Evolutionary conservation across 1,140 invertebrate genomes (phyloP).

Genomic region (Mycetomoellerius zeteki): DNA sequence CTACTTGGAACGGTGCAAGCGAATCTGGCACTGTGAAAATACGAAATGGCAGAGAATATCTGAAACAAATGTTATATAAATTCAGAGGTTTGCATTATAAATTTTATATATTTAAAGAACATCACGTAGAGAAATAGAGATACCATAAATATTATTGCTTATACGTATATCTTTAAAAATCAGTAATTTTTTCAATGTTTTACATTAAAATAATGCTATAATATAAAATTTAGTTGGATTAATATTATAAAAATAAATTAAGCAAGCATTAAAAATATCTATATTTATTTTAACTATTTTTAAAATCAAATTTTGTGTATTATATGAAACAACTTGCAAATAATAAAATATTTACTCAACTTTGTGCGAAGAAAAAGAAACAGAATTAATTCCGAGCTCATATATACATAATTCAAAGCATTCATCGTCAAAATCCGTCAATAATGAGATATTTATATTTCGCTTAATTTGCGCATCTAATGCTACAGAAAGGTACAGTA

Average conservation of each 20-base stretch:
- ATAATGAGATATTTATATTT: background rate
- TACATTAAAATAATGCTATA: background rate
- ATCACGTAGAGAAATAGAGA: background rate
- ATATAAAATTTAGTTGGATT: background rate
- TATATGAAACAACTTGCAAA: background rate
- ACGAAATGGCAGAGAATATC: background rate
- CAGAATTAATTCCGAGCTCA: background rate
- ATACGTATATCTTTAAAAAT: background rate
- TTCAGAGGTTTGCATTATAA: background rate
- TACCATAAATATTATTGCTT: too few species aligned
- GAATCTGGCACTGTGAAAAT: constrained; percentile 4
- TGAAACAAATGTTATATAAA: background rate
- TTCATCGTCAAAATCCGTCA: background rate
- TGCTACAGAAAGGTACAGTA: background rate
- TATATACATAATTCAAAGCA: background rate
- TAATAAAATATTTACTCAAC: constrained; percentile 6
- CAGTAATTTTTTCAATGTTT: background rate
- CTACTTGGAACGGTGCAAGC: constrained; percentile 1
- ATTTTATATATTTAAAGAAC: background rate
- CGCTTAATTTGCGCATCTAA: background rate
- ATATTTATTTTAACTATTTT: background rate
- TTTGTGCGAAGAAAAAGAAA: background rate
- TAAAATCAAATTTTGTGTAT: background rate
- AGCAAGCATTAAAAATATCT: constrained; percentile 4
- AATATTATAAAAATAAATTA: background rate